Base-by-base conservation (phyloP, 2,888 invertebrate genomes). In the Morpho deidamia region DNA sequence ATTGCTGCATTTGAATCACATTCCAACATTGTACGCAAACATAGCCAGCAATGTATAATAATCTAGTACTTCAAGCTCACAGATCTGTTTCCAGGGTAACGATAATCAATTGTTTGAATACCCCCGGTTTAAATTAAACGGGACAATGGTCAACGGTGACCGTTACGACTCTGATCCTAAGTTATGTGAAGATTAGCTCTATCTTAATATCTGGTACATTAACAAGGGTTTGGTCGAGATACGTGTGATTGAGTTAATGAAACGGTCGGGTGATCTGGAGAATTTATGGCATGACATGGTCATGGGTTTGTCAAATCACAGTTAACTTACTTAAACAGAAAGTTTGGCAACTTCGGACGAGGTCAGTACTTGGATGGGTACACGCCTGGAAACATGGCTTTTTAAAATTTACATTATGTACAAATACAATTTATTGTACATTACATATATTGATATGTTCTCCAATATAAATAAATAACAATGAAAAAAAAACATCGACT, bases 151-250 rank as follows among this genome's bases (percentile, higher is more conserved):
- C 87, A 87, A 81, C 67, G 74, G 71, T 68, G 75, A 74, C 70
- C 74, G 79, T 79, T 81, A 81, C 81, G 76, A 75, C 74, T 75
- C 71, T 80, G 75, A 87, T 83, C 85, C 87, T 88, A 85, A 89
- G 87, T 89, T 89, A 88, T 86, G 88, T 76, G 76, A 65, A 84
- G 88, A 88, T 89, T 89, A 89, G 82, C 82, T 74, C 72, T 87
- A 88, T 89, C 88, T 89, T 85, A 82, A 86, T 89, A 85, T 82
- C 80, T 74, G 68, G 67, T 65, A 74, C 74, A 81, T 86, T 86
- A 84, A 71, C 70, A 66, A 64, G 71, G 72, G 71, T 67, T 65
- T 61, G 59, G 53, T 55, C 53, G 59, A 59, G 64, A 61, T 66
- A 67, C 59, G 59, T 61, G 66, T 64, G 68, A 65, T 66, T 64